phyloP scores from a whole-genome alignment of 53 echinoderm and acorn worm genomes.

The Hippasteria phrygiana region DNA sequence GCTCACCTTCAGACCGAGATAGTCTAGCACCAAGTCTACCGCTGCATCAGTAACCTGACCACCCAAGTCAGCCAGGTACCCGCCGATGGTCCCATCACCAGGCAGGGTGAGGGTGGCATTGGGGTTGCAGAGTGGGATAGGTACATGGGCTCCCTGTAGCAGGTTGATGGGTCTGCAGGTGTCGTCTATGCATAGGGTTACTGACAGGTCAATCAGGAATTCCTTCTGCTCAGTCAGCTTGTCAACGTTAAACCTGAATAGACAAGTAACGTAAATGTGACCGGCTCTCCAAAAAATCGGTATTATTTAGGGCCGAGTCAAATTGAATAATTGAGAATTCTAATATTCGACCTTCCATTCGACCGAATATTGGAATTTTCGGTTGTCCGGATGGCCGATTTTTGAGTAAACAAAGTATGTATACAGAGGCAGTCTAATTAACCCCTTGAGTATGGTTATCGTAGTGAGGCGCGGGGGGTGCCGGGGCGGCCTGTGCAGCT shows the following conservation, averaged over 20 bases:
- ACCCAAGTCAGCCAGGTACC: constrained; percentile 23
- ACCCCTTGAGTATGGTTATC: no score
- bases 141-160: constrained; percentile 31
- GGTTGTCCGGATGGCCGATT: no score
- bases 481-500: no score
- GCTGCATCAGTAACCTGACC: constrained; percentile 31
- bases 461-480: no score
- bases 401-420: no score
- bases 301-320: no score
- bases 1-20: constrained; percentile 29
- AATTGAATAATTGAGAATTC: no score
- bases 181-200: constrained; percentile 46
- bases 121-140: constrained; percentile 52
- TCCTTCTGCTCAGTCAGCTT: constrained; percentile 22
- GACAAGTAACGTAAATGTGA: no score
- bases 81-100: constrained; percentile 44
- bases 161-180: constrained; percentile 32
- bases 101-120: constrained; percentile 51
- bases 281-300: no score
- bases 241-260: constrained; percentile 19
- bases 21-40: constrained; percentile 42
- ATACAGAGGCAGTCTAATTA: no score
- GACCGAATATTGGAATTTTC: no score
- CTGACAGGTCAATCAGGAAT: constrained; percentile 37
- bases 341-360: no score